phyloP scores from a whole-genome alignment of 2,888 invertebrate genomes.

The Lucinisca nassula region DNA sequence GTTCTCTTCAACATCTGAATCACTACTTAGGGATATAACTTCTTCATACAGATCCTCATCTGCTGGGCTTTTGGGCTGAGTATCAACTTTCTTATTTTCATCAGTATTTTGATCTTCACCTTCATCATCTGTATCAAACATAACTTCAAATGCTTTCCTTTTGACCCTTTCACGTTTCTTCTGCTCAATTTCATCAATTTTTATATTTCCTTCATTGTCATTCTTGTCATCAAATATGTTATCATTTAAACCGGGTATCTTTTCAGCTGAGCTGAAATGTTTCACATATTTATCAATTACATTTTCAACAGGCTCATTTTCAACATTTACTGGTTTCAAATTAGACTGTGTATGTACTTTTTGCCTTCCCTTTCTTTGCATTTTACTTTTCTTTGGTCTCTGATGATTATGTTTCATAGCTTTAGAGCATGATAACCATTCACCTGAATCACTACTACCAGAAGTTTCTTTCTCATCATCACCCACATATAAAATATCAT shows the following conservation, averaged over 20 bases:
- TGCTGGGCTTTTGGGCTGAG: constrained; percentile 36
- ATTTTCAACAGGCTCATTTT: not conserved
- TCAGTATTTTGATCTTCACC: constrained; percentile 34
- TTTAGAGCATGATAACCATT: constrained; percentile 25
- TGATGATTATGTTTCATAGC: not conserved
- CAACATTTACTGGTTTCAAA: not conserved
- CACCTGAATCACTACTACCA: not conserved
- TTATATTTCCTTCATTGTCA: not conserved
- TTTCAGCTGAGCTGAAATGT: not conserved
- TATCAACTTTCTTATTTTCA: not conserved
- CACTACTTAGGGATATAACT: constrained; percentile 50
- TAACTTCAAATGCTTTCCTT: constrained; percentile 58
- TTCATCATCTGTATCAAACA: constrained; percentile 64
- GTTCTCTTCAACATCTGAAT: not conserved
- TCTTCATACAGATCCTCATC: constrained; percentile 62
- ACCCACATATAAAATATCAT: constrained; percentile 8
- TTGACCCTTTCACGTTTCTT: constrained; percentile 49
- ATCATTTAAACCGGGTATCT: no score
- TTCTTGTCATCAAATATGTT: no score
- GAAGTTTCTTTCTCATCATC: constrained; percentile 34
- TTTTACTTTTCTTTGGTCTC: not conserved
- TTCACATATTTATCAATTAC: constrained; percentile 7
- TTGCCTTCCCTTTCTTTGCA: not conserved
- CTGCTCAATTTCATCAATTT: constrained; percentile 37
- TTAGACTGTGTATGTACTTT: not conserved